phyloP scores from a whole-genome alignment of 2,888 invertebrate species.

The Dynastes tityus region DNA sequence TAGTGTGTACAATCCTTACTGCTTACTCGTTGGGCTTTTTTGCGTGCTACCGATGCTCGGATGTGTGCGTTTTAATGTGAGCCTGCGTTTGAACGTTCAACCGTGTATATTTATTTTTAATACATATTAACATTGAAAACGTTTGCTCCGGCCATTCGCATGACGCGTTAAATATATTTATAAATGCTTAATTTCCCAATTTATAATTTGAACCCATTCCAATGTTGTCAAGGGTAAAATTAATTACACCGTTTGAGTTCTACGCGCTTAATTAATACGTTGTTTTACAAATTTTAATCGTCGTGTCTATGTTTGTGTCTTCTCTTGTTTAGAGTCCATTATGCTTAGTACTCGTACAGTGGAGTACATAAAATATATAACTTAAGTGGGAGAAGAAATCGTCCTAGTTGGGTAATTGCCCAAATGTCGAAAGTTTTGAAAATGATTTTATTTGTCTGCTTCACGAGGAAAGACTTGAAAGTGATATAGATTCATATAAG shows the following conservation, averaged over 20 bases:
- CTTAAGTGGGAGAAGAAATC: too few relatives aligned
- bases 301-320: background rate
- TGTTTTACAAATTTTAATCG: slow-evolving; percentile 38
- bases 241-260: slow-evolving; percentile 34
- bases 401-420: too few relatives aligned
- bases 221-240: slow-evolving; percentile 45
- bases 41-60: background rate
- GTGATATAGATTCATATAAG: too few relatives aligned
- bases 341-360: background rate
- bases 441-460: too few relatives aligned
- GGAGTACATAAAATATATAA: too few relatives aligned
- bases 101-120: slow-evolving; percentile 44
- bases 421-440: too few relatives aligned
- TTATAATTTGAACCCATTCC: slow-evolving; percentile 46
- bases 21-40: background rate
- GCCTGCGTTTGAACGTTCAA: slow-evolving; percentile 13
- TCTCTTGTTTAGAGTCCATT: background rate
- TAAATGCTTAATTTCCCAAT: slow-evolving; percentile 47
- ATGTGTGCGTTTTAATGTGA: background rate
- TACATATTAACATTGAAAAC: slow-evolving; percentile 46
- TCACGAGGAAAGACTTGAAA: too few relatives aligned
- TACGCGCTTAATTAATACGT: slow-evolving; percentile 36
- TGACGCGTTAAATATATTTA: slow-evolving; percentile 46
- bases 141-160: slow-evolving; percentile 28
- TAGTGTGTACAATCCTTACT: background rate